Conservation (phyloP, 2,888 invertebrate species). For the Camptogramma bilineatum region DNA sequence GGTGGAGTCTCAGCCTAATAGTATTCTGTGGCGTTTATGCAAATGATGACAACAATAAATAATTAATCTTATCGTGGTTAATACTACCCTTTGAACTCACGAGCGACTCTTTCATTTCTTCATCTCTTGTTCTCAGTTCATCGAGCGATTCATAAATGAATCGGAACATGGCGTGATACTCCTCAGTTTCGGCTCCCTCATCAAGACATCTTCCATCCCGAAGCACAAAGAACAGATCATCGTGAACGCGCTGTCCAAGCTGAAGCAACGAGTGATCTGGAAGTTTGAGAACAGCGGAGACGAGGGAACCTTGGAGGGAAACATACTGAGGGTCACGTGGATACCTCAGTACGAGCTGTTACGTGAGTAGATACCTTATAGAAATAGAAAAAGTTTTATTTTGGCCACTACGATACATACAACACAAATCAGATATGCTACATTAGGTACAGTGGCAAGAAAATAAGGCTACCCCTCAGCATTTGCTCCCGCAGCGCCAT, state of each 20-base stretch:
- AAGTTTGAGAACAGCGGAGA: slow-evolving; percentile 88
- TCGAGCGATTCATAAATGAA: slow-evolving; percentile 88
- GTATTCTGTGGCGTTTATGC: too few relatives aligned
- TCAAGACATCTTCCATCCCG: slow-evolving; percentile 88
- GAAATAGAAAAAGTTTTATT: too few relatives aligned
- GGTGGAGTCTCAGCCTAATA: too few relatives aligned
- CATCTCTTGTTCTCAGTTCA: slow-evolving; percentile 74
- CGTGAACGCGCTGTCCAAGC: slow-evolving; percentile 85
- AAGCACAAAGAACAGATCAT: slow-evolving; percentile 86
- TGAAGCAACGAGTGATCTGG: slow-evolving; percentile 91
- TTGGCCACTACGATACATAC: too few relatives aligned
- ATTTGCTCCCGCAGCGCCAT: too few relatives aligned
- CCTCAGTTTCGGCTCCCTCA: slow-evolving; percentile 92
- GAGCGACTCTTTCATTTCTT: background rate
- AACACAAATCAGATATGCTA: too few relatives aligned
- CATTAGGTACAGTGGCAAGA: too few relatives aligned
- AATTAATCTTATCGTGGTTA: too few relatives aligned
- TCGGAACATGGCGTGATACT: slow-evolving; percentile 89
- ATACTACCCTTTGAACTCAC: too few relatives aligned
- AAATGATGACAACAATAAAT: too few relatives aligned
- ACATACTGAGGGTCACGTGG: slow-evolving; percentile 88
- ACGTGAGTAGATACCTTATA: slow-evolving; percentile 79
- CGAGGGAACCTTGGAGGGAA: slow-evolving; percentile 69
- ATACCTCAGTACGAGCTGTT: slow-evolving; percentile 90
- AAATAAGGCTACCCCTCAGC: too few relatives aligned